Percentiles rank a stretch among this genome's conserved stretches.
Evolutionary conservation across 2,888 invertebrate genomes (phyloP).

Genomic region (Sinelater perroti): DNA sequence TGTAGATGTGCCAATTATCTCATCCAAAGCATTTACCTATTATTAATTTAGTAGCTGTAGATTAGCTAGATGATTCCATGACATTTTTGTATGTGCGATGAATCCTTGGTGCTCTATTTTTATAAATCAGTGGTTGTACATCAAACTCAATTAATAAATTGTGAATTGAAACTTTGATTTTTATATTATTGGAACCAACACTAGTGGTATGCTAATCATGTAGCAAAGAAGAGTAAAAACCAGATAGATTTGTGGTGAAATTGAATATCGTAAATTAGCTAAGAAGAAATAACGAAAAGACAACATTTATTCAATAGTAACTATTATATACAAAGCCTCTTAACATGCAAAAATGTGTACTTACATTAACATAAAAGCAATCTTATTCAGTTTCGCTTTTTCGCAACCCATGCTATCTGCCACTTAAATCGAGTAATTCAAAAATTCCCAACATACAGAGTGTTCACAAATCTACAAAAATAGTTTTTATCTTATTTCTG

Average conservation of each 20-base stretch:
- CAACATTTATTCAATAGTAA: slow-evolving; percentile 55
- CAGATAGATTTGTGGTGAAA: too few species aligned
- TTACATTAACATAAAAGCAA: slow-evolving; percentile 29
- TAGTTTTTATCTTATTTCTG: too few species aligned
- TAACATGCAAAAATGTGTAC: slow-evolving; percentile 40
- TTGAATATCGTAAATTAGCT: too few species aligned
- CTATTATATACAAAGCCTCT: slow-evolving; percentile 51
- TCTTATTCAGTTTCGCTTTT: background rate
- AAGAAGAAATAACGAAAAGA: slow-evolving; percentile 50
- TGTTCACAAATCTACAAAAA: too few species aligned
- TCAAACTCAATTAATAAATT: slow-evolving; percentile 9
- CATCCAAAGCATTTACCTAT: slow-evolving; percentile 30
- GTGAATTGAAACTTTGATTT: background rate
- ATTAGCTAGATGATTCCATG: slow-evolving; percentile 2
- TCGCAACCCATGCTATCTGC: too few species aligned
- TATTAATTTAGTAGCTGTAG: slow-evolving; percentile 8
- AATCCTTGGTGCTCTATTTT: slow-evolving; percentile 44
- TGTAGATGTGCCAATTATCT: slow-evolving; percentile 35
- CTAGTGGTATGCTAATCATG: too few species aligned
- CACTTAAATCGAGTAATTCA: too few species aligned
- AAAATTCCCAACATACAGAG: too few species aligned
- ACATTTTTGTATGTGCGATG: slow-evolving; percentile 31
- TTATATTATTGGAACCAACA: too few species aligned
- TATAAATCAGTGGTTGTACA: slow-evolving; percentile 24
- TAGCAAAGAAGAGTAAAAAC: too few species aligned